These are phyloP conservation scores for Uropetala carovei DNA, from an alignment of 2,888 invertebrate species.

Conservation along the genomic window DNA sequence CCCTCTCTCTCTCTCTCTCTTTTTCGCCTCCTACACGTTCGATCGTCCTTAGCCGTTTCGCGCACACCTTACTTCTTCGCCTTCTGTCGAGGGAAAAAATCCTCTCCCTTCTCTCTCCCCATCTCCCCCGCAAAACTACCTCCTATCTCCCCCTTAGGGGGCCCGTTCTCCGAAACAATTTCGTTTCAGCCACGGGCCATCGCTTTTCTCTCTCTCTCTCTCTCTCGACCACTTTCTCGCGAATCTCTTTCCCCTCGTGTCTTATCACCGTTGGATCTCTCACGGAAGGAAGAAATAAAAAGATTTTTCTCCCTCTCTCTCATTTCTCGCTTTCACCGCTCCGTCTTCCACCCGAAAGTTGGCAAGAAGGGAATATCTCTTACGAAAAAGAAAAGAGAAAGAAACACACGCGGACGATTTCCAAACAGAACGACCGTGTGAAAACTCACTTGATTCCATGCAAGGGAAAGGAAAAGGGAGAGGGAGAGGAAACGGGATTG, in stretches of 20 bases:
- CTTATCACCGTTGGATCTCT: not conserved
- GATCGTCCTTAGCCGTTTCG: not conserved
- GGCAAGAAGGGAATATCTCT: not conserved
- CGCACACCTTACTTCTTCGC: not conserved
- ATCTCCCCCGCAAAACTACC: not conserved
- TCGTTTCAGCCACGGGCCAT: constrained; percentile 35
- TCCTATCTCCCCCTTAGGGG: not conserved
- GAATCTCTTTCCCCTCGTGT: not conserved
- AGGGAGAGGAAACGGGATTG: not conserved
- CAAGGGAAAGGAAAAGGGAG: not conserved
- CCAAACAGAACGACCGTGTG: not conserved
- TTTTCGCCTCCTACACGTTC: not conserved
- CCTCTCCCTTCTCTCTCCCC: not conserved
- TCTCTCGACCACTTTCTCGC: not conserved
- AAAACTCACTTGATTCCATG: not conserved
- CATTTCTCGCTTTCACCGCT: not conserved
- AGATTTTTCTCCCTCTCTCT: not conserved
- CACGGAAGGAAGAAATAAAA: constrained; percentile 4
- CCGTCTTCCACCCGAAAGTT: not conserved
- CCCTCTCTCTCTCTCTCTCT: not conserved
- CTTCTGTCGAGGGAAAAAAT: not conserved
- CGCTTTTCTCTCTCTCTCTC: not conserved
- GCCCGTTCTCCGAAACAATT: constrained; percentile 16
- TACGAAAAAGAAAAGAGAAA: not conserved
- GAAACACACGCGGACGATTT: not conserved